Evolutionary conservation across 2,797 vertebrate species (phyloP).

Genomic region (Todus mexicanus): DNA sequence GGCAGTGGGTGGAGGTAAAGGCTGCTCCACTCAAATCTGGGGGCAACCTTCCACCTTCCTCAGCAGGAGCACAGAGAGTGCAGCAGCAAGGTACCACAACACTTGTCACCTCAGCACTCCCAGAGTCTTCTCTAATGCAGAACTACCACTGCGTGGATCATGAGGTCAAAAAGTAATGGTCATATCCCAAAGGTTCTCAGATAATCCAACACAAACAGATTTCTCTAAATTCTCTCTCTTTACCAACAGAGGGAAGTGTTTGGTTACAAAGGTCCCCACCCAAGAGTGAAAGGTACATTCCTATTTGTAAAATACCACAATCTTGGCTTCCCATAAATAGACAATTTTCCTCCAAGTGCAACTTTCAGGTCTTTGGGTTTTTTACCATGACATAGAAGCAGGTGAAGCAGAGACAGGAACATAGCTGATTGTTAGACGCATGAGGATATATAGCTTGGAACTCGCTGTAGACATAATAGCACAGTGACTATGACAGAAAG

Average conservation of each 20-base stretch:
- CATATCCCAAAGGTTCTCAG: neutral
- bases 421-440: neutral
- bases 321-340: neutral
- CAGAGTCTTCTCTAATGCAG: neutral
- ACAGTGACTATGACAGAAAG: neutral
- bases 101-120: neutral
- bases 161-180: fast-evolving
- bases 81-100: neutral
- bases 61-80: neutral
- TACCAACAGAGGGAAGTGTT: neutral
- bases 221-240: neutral
- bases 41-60: neutral
- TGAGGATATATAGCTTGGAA: neutral
- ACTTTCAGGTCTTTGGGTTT: neutral
- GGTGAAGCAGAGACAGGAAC: neutral
- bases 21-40: neutral
- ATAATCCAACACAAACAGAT: neutral
- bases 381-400: neutral
- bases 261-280: neutral
- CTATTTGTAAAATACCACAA: neutral
- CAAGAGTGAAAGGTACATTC: neutral
- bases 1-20: neutral
- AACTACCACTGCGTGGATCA: neutral
- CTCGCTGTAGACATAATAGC: neutral
- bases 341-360: neutral